Base-by-base conservation (phyloP, 2,888 invertebrate species). In the Amphipoea lucens region DNA sequence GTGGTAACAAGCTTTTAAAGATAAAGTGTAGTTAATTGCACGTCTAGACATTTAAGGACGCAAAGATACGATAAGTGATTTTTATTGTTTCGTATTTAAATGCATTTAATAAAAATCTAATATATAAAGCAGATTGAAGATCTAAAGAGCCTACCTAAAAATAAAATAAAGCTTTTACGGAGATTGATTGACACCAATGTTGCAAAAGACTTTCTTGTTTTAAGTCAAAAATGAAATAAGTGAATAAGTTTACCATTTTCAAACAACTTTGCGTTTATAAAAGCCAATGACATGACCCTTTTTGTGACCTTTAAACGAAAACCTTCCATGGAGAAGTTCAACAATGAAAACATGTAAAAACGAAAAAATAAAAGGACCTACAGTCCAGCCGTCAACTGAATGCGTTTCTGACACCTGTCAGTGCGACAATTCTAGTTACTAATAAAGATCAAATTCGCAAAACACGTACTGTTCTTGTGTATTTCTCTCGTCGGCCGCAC, bases 1-100 rank as follows among this genome's bases (percentile, higher is more conserved):
- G 42, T 66, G 48, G 3, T 60, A 74, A 60, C 71, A 63, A 67
- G 51, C 23, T 77, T 81, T 78, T 71, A 42, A 73, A 74, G 60
- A 57, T 45, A 86, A 74, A 76, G 75, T 65, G 62, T 60, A 63
- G 11, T 77, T 75, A 77, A 81, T 81, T 84, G 29, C 42, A 40
- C 11, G 67, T 79, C 82, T 82, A 78, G 74, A 83, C 60, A 14
- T 63, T 69, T 73, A 75, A 70, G 23, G 51, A 40, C 29, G 4
- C 36, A 3, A 67, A 0, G 36, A 23, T 66, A 62, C 36, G 17
- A 40, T 66, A 63, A 73, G 70, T 77, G 66, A 12, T 73, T 73
- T 76, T 73, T 62, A 73, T 85, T 85, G 42, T 23, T 76, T 68
- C 36, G 67, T 20, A 57, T 48, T 68, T 63, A 69, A 60, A 76